Conservation (phyloP, 2,888 invertebrate species). For the Dioctria rufipes region DNA sequence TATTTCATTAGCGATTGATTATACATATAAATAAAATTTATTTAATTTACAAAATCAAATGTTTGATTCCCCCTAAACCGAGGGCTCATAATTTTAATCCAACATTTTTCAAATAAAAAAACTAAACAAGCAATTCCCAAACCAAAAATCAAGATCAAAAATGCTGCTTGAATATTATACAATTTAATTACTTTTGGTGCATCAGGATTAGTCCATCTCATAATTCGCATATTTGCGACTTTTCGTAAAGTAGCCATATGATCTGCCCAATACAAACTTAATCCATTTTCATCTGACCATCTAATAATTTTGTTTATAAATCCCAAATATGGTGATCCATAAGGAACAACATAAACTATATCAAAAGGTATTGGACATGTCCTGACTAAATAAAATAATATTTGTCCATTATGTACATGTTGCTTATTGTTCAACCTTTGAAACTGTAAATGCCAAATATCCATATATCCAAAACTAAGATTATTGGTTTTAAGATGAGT, state of each 20-base stretch:
- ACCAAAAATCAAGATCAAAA: constrained; percentile 66
- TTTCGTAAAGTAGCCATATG: constrained; percentile 58
- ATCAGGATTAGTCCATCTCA: background rate
- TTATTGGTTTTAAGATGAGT: background rate
- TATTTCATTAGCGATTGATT: no score
- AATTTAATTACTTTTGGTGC: constrained; percentile 57
- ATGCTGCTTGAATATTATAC: constrained; percentile 67
- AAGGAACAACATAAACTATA: constrained; percentile 74
- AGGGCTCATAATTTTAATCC: no score
- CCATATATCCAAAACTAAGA: constrained; percentile 71
- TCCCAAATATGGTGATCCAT: constrained; percentile 75
- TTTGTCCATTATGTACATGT: constrained; percentile 69
- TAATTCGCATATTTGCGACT: background rate
- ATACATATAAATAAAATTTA: no score
- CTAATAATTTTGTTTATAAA: constrained; percentile 72
- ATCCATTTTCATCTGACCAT: constrained; percentile 73
- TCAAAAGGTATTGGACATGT: constrained; percentile 75
- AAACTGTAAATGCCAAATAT: constrained; percentile 71
- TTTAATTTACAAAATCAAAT: no score
- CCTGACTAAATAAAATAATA: constrained; percentile 72
- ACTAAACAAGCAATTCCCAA: constrained; percentile 60
- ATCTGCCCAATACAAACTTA: constrained; percentile 70
- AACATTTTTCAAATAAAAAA: constrained; percentile 43
- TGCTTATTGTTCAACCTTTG: constrained; percentile 64
- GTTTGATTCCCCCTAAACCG: no score